These are phyloP conservation scores for Liparis tanakae DNA, from an alignment of 2,797 vertebrate species.

Conservation along the genomic window DNA sequence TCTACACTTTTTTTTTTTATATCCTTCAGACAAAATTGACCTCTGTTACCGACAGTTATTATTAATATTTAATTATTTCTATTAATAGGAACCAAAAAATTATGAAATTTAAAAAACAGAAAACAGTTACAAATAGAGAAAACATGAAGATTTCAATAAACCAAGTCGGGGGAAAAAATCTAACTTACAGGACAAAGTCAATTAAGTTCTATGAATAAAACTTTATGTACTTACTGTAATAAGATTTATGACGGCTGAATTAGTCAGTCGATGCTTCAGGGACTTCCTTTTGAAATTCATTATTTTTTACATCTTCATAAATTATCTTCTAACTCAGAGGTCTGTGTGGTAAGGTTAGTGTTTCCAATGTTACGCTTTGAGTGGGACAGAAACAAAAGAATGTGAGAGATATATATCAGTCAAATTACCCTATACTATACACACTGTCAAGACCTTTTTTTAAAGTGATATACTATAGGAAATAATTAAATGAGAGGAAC, in stretches of 20 bases:
- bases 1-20: constrained; percentile 50
- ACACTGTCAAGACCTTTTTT: too few species aligned
- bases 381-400: constrained; percentile 3
- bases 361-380: constrained; percentile 7
- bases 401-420: neutral
- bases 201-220: neutral
- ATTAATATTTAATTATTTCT: constrained; percentile 1
- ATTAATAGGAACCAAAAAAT: neutral
- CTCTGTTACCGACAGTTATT: constrained; percentile 6
- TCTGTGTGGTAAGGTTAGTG: neutral
- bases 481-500: neutral
- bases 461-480: neutral
- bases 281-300: neutral
- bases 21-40: constrained; percentile 16
- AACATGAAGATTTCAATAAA: neutral
- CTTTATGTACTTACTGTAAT: neutral
- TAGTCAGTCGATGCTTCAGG: neutral
- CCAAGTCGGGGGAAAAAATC: neutral
- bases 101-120: constrained; percentile 2
- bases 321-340: constrained; percentile 11
- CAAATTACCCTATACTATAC: neutral
- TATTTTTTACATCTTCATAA: constrained; percentile 8
- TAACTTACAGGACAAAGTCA: neutral
- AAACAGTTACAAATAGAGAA: constrained; percentile 1
- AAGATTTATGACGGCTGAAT: neutral